These are phyloP conservation scores for Aptenodytes forsteri DNA, from an alignment of 2,113 vertebrate species.

Conservation along the genomic window DNA sequence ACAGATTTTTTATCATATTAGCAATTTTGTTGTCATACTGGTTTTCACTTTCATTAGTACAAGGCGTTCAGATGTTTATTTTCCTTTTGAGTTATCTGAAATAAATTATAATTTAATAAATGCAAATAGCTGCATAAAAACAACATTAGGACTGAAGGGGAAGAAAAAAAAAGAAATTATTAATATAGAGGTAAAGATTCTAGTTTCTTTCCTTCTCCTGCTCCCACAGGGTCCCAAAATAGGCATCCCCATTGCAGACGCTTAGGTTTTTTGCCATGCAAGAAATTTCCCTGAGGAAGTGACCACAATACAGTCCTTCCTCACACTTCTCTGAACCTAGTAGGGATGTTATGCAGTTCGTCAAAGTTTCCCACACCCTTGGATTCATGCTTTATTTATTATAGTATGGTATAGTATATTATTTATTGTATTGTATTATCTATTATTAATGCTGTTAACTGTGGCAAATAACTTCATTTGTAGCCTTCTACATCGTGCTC, in stretches of 20 bases:
- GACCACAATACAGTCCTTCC: background rate
- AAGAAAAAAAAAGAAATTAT: constrained; percentile 1
- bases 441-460: background rate
- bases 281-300: background rate
- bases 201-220: background rate
- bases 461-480: background rate
- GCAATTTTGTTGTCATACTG: constrained; percentile 21
- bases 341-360: background rate
- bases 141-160: background rate
- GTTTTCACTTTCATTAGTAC: constrained; percentile 17
- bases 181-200: background rate
- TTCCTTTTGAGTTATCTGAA: constrained; percentile 4
- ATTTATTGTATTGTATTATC: background rate
- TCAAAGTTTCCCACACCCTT: background rate
- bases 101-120: constrained; percentile 29
- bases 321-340: background rate
- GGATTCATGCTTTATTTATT: background rate
- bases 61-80: constrained; percentile 23
- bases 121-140: background rate
- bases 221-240: background rate
- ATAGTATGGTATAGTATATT: too few relatives aligned
- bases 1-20: constrained; percentile 40
- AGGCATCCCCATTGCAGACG: background rate
- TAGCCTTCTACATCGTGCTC: background rate
- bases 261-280: background rate